Base-by-base conservation (phyloP, 2,888 invertebrate species). In the Drosophila lacicola region DNA sequence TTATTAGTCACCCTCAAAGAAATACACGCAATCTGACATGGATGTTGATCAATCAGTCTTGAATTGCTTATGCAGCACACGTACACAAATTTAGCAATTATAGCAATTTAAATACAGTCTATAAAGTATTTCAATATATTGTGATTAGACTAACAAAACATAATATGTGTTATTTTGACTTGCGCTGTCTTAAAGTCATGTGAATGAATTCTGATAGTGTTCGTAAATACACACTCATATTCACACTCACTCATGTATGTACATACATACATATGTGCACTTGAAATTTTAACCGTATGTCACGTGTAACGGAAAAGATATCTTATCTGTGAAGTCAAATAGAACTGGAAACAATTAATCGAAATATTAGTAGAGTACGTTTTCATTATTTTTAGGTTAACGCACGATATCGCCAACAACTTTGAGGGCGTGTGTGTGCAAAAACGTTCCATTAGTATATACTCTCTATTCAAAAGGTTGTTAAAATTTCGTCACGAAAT, bases 281-380 rank as follows among this genome's bases (percentile, higher is more conserved):
- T 41, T 42, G 25, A 39, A 37, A 37, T 49, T 53, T 53, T 25
- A 44, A 57, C 56, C 21, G 41, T 33, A 13, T 34, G 62, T 88
- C 82, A 82, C 88, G 88, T 85, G 82, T 60, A 34, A 39, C 41
- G 34, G 29, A 39, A 49, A 70, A 47, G 46, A 25, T 50, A 49
- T 67, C 64, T 74, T 66, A 74, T 84, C 74, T 49, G 1, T 13
- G 46, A 36, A 56, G 47, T 37, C 17, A 44, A 67, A 47, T 67
- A 74, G 49, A 56, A 44, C 67, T 79, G 88, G 67, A 79, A 79
- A 50, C 62, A 56, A 51, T 47, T 64, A 68, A 70, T 46, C 33
- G 33, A 49, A 50, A 61, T 62, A 72, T 69, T 66, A 85, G 69
- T 80, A 55, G 47, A 70, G 55, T 53, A 47, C 13, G 13, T 17